Base-by-base conservation (phyloP, 2,113 vertebrate species). In the Ascaphus truei region DNA sequence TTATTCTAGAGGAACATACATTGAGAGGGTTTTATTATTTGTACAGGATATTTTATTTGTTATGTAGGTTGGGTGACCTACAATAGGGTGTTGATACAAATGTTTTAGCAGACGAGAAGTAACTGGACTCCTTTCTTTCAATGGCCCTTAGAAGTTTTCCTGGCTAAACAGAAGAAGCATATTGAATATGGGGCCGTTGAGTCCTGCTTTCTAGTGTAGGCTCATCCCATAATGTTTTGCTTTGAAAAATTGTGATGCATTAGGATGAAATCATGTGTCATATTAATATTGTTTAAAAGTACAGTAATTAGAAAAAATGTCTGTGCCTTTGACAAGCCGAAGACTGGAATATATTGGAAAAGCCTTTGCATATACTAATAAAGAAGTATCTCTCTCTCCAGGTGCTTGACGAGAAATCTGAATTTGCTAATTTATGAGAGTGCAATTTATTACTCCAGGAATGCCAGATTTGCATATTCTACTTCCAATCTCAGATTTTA, bases 401-500 rank as follows among this genome's bases (percentile, higher is more conserved):
- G 57, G 52, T 52, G 56, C 48, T 39, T 61, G 67, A 71, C 34
- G 22, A 31, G 56, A 50, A 57, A 41, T 71, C 67, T 59, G 23
- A 52, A 34, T 33, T 34, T n/a, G 15, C 34, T 71, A 71, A 71
- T 71, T 71, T 52, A 71, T 61, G 67, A 51, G 23, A 41, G 67
- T 41, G 33, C 57, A 60, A 61, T 71, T 60, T 71, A 50, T 71
- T 52, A 39, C 43, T 60, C 23, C 25, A 51, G 56, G 56, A 69
- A 60, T 31, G 31, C 45, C 31, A 29, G n/a, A 71, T 71, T 61
- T 71, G 67, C 67, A 71, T 71, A 52, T 71, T 61, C 51, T 30
- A 36, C 43, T 71, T 71, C 47, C 67, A 36, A 69, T 69, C 56
- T 69, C 45, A 71, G 57, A 71, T 71, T 57, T 71, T 71, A 52